Evolutionary conservation across 2,888 invertebrate genomes (phyloP), one percentile per base, ranked within the genome.

Genomic region (Troides oblongomaculatus): DNA sequence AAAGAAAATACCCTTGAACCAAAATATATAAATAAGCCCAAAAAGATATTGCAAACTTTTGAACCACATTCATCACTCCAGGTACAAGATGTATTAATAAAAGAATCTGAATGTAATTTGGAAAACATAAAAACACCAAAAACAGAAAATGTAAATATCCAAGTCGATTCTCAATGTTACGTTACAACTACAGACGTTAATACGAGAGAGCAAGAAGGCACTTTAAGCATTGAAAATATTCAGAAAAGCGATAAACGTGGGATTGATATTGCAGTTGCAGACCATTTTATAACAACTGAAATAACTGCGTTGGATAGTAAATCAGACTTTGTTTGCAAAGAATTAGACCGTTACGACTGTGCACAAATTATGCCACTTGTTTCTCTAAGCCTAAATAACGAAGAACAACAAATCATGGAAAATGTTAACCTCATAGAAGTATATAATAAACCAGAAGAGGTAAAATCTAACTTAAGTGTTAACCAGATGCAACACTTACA

Each of bases 281-380:
- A 81, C 23, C 84, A 89, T 71, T 72, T 92, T 18, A 86, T 81
- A 25, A 89, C 84, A 17, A 80, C 76, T 66, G 90, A 91, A 81
- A 87, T 81, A 6, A 71, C 86, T 65, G 71, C 79, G 18, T 74
- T 87, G 21, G 91, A 92, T 81, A 79, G 79, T 66, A 77, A 77
- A 69, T 70, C 77, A 60, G 74, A 79, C 43, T 73, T 84, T 43
- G 30, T 76, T 70, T 74, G 83, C 58, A 73, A 77, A 68, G 71
- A 73, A 68, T 68, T 71, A 69, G 72, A 73, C 70, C 82, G 72
- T 73, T 73, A 75, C 74, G 84, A 82, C 75, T 78, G 76, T 72
- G 83, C 83, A 43, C 71, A 72, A 46, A 69, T 76, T 69, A 74
- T 72, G 17, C 79, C 78, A 50, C 66, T 74, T 14, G n/a, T 76